These are phyloP conservation scores for Apodemus agrarius DNA, from an alignment of 2,797 vertebrate genomes.

Conservation along the genomic window DNA sequence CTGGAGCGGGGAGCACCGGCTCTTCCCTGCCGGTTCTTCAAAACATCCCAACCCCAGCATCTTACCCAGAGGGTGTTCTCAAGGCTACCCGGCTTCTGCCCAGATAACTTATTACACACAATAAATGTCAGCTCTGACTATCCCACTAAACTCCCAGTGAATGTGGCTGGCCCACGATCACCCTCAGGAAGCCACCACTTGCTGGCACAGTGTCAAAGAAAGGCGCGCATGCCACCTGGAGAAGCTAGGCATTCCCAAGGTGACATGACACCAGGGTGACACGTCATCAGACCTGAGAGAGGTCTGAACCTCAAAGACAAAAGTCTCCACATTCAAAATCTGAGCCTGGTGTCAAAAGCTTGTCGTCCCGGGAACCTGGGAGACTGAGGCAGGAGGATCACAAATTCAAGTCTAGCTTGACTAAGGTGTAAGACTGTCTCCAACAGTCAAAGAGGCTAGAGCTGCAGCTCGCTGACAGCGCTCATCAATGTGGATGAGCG, in stretches of 20 bases:
- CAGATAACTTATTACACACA: background rate
- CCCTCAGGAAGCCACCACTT: fast-evolving
- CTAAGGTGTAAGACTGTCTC: background rate
- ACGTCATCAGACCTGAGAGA: background rate
- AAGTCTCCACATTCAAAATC: background rate
- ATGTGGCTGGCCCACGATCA: fast-evolving
- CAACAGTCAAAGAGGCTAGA: background rate
- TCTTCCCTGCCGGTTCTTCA: background rate
- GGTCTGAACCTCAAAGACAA: background rate
- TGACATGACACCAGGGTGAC: background rate
- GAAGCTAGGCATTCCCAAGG: background rate
- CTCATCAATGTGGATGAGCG: background rate
- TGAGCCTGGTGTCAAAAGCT: background rate
- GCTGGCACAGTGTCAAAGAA: background rate
- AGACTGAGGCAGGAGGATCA: background rate
- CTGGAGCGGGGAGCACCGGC: background rate
- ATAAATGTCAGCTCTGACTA: background rate
- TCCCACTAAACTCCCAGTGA: background rate
- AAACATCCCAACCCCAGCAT: background rate
- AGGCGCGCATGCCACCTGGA: fast-evolving
- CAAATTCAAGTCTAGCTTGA: background rate
- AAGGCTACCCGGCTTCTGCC: background rate
- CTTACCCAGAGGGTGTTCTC: too few relatives aligned
- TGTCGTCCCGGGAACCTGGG: background rate
- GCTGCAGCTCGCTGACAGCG: background rate